A percentile compares a stretch with the other conserved stretches of the same genome.
Conservation (phyloP, 1,140 invertebrate genomes). For the Leptinotarsa defecta region DNA sequence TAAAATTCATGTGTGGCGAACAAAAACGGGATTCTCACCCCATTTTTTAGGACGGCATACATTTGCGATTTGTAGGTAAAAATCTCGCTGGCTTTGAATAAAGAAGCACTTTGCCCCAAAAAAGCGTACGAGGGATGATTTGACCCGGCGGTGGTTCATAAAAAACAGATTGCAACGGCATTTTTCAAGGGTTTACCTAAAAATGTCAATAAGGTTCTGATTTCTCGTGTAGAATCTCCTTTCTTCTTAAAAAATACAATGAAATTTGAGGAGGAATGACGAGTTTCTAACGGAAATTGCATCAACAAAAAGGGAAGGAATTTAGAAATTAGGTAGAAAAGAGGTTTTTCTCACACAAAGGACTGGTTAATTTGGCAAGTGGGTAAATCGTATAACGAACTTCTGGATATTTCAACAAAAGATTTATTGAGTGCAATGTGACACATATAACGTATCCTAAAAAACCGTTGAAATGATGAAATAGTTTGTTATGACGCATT, state of each 20-base stretch:
- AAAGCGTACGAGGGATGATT: slow-evolving; percentile 40
- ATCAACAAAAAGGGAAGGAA: background rate
- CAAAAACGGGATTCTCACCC: slow-evolving; percentile 44
- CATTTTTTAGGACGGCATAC: slow-evolving; percentile 43
- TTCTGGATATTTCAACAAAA: background rate
- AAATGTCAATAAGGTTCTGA: slow-evolving; percentile 21
- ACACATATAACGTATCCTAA: too few species aligned
- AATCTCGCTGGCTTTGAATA: slow-evolving; percentile 41
- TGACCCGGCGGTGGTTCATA: slow-evolving; percentile 41
- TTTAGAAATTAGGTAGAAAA: background rate
- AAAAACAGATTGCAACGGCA: slow-evolving; percentile 41
- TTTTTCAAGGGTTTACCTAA: slow-evolving; percentile 39
- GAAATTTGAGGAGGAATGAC: background rate
- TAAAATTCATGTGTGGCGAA: slow-evolving; percentile 41
- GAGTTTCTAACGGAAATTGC: slow-evolving; percentile 13
- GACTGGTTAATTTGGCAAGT: background rate
- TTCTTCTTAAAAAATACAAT: slow-evolving; percentile 14
- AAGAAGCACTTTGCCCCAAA: slow-evolving; percentile 49
- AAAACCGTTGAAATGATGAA: too few species aligned
- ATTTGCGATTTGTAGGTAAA: slow-evolving; percentile 46
- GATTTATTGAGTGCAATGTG: too few species aligned
- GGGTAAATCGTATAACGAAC: background rate
- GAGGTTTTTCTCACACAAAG: background rate
- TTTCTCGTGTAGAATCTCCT: slow-evolving; percentile 1
- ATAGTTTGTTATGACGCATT: too few species aligned